phyloP scores from a whole-genome alignment of 2,888 invertebrate species.

The Cheilosia soror region DNA sequence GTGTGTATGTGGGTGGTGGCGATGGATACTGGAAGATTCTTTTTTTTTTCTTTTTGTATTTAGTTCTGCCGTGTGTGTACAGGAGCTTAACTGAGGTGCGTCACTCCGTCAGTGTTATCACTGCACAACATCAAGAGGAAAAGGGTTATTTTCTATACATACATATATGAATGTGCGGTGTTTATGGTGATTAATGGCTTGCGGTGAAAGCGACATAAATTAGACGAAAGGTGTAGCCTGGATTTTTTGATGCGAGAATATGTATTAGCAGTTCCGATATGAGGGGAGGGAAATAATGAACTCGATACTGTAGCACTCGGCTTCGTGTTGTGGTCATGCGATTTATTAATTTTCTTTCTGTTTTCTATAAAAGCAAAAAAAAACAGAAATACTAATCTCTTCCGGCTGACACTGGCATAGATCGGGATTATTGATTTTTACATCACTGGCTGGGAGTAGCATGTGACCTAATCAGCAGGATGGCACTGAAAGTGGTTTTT shows the following conservation, averaged over 20 bases:
- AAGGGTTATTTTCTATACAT: slow-evolving; percentile 61
- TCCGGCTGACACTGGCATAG: slow-evolving; percentile 22
- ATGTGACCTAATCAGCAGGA: too few relatives aligned
- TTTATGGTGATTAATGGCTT: slow-evolving; percentile 71
- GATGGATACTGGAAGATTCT: background rate
- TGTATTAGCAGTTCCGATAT: slow-evolving; percentile 35
- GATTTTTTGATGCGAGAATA: slow-evolving; percentile 56
- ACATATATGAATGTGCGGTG: slow-evolving; percentile 37
- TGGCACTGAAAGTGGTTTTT: too few relatives aligned
- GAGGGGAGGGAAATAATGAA: slow-evolving; percentile 48
- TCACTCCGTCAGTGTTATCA: slow-evolving; percentile 57
- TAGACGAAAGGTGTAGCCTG: slow-evolving; percentile 68
- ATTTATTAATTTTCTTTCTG: slow-evolving; percentile 50
- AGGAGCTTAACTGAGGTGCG: slow-evolving; percentile 46
- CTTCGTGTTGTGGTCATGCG: slow-evolving; percentile 43
- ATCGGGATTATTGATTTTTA: slow-evolving; percentile 28
- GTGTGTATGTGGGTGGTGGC: background rate
- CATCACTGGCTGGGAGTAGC: too few relatives aligned
- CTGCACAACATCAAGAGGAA: slow-evolving; percentile 47
- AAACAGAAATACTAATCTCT: slow-evolving; percentile 48
- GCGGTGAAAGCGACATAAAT: slow-evolving; percentile 69
- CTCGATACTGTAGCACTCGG: slow-evolving; percentile 38
- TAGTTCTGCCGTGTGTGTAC: background rate
- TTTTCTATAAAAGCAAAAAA: background rate
- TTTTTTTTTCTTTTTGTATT: background rate